Conservation (phyloP, 2,888 invertebrate species). For the Caradrina clavipalpis region DNA sequence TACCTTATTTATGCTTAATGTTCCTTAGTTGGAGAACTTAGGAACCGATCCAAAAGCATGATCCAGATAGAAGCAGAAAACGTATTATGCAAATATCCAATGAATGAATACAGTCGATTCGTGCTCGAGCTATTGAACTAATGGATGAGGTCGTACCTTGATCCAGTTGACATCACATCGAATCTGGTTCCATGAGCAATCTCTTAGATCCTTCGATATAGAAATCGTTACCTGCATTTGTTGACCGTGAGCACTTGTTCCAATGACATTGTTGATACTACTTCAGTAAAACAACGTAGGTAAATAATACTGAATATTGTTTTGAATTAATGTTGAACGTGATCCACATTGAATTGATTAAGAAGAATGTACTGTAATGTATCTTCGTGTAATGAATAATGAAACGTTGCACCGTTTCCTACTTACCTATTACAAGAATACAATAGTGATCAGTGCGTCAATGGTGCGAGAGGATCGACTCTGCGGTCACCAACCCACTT, state of each 20-base stretch:
- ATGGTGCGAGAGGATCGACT: conserved; percentile 29
- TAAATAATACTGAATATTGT: background rate
- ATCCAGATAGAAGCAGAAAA: conserved; percentile 25
- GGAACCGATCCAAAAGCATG: background rate
- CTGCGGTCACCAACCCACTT: conserved; percentile 40
- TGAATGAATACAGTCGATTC: conserved; percentile 59
- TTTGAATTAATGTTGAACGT: conserved; percentile 13
- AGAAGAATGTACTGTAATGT: conserved; percentile 45
- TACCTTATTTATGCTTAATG: conserved; percentile 9
- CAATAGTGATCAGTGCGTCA: conserved; percentile 32
- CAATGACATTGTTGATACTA: conserved; percentile 26
- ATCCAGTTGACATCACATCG: conserved; percentile 80
- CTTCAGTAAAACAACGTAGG: conserved; percentile 8
- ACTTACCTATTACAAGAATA: conserved; percentile 22
- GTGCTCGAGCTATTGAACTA: conserved; percentile 77
- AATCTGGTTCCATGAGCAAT: conserved; percentile 73
- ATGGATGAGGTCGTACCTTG: conserved; percentile 84
- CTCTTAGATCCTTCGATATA: conserved; percentile 60
- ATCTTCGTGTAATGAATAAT: conserved; percentile 51
- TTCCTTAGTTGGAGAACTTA: background rate
- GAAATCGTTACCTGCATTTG: conserved; percentile 53
- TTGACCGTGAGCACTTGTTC: conserved; percentile 27
- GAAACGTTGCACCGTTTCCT: conserved; percentile 48
- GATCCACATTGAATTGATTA: conserved; percentile 35
- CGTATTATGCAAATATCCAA: conserved; percentile 40